These are phyloP conservation scores for Leptestheria dahalacensis DNA, from an alignment of 1,140 invertebrate genomes.

Conservation along the genomic window DNA sequence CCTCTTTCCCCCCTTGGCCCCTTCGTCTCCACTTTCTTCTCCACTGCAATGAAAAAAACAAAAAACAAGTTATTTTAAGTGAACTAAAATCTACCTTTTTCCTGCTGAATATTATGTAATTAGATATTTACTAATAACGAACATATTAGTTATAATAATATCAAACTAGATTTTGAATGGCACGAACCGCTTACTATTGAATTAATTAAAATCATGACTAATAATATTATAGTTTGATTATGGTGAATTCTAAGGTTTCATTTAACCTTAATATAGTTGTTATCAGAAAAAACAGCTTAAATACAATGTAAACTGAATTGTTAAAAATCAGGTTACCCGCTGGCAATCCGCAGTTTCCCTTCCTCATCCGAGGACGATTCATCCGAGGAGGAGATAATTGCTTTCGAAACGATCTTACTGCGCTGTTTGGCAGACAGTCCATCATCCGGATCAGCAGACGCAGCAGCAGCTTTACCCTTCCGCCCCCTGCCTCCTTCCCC, in stretches of 20 bases:
- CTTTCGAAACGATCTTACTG: conserved; percentile 79
- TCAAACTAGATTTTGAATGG: not conserved
- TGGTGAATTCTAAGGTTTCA: too few species aligned
- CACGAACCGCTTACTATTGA: not conserved
- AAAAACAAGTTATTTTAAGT: conserved; percentile 12
- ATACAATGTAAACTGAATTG: not conserved
- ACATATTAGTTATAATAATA: not conserved
- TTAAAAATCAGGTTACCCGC: conserved; percentile 28
- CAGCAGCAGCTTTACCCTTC: conserved; percentile 15
- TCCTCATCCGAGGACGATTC: conserved; percentile 53
- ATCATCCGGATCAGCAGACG: conserved; percentile 33
- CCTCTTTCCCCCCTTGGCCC: conserved; percentile 28
- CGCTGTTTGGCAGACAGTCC: conserved; percentile 67
- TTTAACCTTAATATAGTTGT: too few species aligned
- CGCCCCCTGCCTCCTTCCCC: conserved; percentile 30
- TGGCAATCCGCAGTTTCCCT: conserved; percentile 40
- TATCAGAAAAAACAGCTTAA: too few species aligned
- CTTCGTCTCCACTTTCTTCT: conserved; percentile 28
- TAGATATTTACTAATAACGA: not conserved
- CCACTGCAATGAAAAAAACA: conserved; percentile 26
- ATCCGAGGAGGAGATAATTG: conserved; percentile 85
- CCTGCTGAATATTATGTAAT: not conserved
- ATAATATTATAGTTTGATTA: too few species aligned
- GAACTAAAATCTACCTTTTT: conserved; percentile 10
- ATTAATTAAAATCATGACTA: too few species aligned